Evolutionary conservation across 2,888 invertebrate genomes (phyloP).

Genomic region (Dorcus hopei): DNA sequence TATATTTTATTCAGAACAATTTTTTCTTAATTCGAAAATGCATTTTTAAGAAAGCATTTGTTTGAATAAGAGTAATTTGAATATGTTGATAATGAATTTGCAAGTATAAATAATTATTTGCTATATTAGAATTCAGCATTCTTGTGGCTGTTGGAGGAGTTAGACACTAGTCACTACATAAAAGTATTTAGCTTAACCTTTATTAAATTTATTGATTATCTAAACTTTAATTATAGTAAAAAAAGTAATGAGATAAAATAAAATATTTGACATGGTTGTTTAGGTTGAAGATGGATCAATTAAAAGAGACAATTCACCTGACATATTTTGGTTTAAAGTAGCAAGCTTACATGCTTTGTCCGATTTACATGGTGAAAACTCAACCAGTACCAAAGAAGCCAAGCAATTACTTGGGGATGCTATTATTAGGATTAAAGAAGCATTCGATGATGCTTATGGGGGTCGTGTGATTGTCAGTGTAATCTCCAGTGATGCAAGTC

Average conservation of each 20-base stretch:
- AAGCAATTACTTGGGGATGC: constrained; percentile 58
- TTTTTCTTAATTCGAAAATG: no score
- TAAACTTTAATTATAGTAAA: constrained; percentile 13
- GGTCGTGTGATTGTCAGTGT: constrained; percentile 61
- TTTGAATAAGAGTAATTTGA: no score
- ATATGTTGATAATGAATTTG: no score
- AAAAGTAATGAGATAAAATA: not conserved
- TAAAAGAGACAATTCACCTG: constrained; percentile 57
- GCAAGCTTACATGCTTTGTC: constrained; percentile 59
- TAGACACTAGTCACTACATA: no score
- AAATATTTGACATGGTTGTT: constrained; percentile 3
- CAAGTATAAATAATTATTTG: no score
- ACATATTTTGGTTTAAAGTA: constrained; percentile 64
- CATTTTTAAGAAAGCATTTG: no score
- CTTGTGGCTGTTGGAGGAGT: no score
- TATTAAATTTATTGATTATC: no score
- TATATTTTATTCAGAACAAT: no score
- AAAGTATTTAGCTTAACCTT: no score
- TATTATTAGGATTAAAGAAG: constrained; percentile 54
- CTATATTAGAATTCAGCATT: no score
- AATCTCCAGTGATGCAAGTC: constrained; percentile 64
- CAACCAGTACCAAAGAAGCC: constrained; percentile 63
- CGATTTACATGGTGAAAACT: constrained; percentile 64
- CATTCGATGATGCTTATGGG: constrained; percentile 57
- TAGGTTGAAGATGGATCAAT: constrained; percentile 52